Evolutionary conservation across 2,113 vertebrate genomes (phyloP), one percentile per base, ranked within the genome.

Genomic region (Psephotus haematonotus): DNA sequence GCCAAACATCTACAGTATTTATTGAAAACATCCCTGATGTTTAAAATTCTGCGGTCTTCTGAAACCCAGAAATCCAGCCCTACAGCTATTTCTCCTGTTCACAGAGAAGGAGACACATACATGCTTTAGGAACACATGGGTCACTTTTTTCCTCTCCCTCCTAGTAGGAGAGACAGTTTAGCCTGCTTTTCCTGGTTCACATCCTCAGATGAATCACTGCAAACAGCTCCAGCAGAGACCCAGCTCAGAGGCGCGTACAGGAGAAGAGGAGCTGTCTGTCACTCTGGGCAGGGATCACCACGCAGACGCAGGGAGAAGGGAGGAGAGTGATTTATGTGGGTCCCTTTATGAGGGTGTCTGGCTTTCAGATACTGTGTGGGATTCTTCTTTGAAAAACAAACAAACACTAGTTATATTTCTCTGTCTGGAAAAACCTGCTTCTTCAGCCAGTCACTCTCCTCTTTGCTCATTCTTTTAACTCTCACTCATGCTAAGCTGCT

Each of bases 11-110:
- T 82, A 95, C 94, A 83, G 80, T 89, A 87, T 82, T 97, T 97
- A 98, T 97, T 98, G 95, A 98, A 98, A 98, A 97, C 98, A 97
- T 98, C 97, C 97, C 91, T 90, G 44, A 62, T 93, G 86, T 96
- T 97, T 95, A 60, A 94, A 90, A 93, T 94, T 74, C 88, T 88
- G 86, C 69, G 95, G 88, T 94, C 93, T 97, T 88, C 97, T 87
- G 95, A 97, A 96, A 95, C 47, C 53, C 76, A 83, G 52, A 76
- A 95, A 93, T 90, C 67, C 69, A 97, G 53, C 86, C 88, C 72
- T 93, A 86, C 46, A 97, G 88, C 84, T 95, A 96, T 97, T 97
- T 92, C 96, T 98, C 92, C 85, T 67, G 93, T 97, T 96, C 77
- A 86, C 81, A 82, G 53, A 93, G 96, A 97, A 75, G 1, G 24